These are phyloP conservation scores for Calameuta idolon DNA, from an alignment of 2,888 invertebrate genomes.

Conservation along the genomic window DNA sequence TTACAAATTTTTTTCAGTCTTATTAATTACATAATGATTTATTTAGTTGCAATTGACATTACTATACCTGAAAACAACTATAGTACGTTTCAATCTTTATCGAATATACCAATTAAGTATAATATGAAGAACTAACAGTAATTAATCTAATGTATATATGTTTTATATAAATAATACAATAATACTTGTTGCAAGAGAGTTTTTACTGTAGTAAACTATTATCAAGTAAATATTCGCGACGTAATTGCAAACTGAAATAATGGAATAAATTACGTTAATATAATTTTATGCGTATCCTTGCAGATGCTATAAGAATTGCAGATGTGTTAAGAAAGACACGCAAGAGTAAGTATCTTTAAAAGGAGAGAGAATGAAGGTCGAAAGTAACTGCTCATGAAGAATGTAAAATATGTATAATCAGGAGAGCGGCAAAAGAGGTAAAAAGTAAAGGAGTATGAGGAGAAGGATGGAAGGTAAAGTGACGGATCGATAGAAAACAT, in stretches of 20 bases:
- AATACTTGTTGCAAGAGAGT: not conserved
- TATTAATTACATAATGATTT: not conserved
- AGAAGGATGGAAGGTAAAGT: not conserved
- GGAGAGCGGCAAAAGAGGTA: not conserved
- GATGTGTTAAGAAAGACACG: not conserved
- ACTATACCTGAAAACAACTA: not conserved
- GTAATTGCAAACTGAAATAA: not conserved
- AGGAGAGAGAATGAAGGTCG: not conserved
- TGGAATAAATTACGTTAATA: not conserved
- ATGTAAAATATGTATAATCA: not conserved
- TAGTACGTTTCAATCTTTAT: not conserved
- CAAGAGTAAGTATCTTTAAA: not conserved
- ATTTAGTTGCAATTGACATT: not conserved
- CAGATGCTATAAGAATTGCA: not conserved
- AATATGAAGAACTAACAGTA: not conserved
- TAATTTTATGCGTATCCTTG: not conserved
- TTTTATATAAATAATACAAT: not conserved
- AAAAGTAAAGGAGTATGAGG: not conserved
- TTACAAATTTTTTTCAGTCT: too few species aligned
- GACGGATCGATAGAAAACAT: slow-evolving; percentile 20
- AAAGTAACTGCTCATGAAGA: not conserved
- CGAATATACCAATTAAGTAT: not conserved
- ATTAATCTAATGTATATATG: not conserved
- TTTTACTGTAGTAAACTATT: not conserved
- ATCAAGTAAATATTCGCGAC: not conserved